These are phyloP conservation scores for Chloebia gouldiae DNA, from an alignment of 2,113 vertebrate species.

Conservation along the genomic window DNA sequence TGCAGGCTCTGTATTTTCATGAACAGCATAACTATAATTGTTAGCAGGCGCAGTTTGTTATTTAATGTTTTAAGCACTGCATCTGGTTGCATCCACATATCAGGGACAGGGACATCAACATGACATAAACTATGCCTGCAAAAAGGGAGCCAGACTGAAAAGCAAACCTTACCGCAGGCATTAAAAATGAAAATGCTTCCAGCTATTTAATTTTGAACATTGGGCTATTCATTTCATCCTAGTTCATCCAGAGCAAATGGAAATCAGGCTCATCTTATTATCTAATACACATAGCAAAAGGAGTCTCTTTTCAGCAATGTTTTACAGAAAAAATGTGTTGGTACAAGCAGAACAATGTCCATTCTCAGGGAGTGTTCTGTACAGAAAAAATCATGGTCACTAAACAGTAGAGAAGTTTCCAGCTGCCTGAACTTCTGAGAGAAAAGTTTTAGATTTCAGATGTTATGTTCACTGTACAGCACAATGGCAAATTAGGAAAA, in stretches of 20 bases:
- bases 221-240: not conserved
- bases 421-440: not conserved
- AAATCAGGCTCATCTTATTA: not conserved
- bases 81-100: not conserved
- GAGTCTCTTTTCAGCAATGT: not conserved
- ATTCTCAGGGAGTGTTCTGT: not conserved
- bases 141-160: not conserved
- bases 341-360: not conserved
- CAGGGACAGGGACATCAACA: not conserved
- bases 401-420: not conserved
- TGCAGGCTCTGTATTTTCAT: not conserved
- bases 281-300: not conserved
- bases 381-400: not conserved
- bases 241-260: not conserved
- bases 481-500: not conserved
- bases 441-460: not conserved
- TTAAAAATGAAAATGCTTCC: not conserved
- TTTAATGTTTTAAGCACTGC: not conserved
- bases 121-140: not conserved
- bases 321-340: not conserved
- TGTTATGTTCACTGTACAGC: not conserved
- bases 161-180: not conserved
- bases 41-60: conserved; percentile 17
- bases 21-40: not conserved
- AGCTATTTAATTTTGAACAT: not conserved